Percentiles rank a stretch among this genome's conserved stretches.
These are phyloP conservation scores for Carpatolechia fugitivella DNA, from an alignment of 2,888 invertebrate species.

Conservation along the genomic window DNA sequence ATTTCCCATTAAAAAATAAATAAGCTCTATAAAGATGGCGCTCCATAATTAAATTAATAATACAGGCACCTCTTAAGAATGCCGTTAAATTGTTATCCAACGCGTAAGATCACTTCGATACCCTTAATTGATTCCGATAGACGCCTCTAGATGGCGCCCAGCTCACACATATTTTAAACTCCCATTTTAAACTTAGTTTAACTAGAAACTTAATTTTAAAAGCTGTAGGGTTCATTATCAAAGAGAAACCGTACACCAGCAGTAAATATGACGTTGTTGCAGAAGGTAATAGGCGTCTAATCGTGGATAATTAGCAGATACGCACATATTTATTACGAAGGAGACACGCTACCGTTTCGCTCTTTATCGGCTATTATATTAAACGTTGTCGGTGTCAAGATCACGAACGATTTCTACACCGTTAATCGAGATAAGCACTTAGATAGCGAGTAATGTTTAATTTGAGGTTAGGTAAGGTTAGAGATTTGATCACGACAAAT, in stretches of 20 bases:
- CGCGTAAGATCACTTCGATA: constrained; percentile 32
- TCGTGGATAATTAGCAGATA: constrained; percentile 46
- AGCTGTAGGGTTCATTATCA: constrained; percentile 1
- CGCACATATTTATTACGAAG: constrained; percentile 35
- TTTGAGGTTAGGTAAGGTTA: constrained; percentile 12
- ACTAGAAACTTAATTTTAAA: constrained; percentile 8
- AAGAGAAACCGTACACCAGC: not conserved
- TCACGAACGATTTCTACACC: constrained; percentile 24
- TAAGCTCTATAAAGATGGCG: constrained; percentile 41
- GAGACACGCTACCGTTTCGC: constrained; percentile 35
- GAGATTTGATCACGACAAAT: constrained; percentile 19
- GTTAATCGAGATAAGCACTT: constrained; percentile 14
- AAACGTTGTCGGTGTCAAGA: constrained; percentile 30
- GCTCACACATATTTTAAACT: constrained; percentile 5
- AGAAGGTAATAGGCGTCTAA: constrained; percentile 41
- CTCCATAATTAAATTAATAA: constrained; percentile 58
- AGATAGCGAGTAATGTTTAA: constrained; percentile 8
- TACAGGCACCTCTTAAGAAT: constrained; percentile 43
- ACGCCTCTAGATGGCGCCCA: constrained; percentile 38
- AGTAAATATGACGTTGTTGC: constrained; percentile 26
- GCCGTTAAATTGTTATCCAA: constrained; percentile 41
- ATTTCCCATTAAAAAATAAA: too few relatives aligned
- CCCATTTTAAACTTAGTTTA: not conserved
- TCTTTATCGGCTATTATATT: constrained; percentile 27
- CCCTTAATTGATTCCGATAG: constrained; percentile 43